Percentiles rank a stretch among this genome's conserved stretches.
These are phyloP conservation scores for Tromatobia lineatoria DNA, from an alignment of 2,888 invertebrate genomes.

Conservation along the genomic window DNA sequence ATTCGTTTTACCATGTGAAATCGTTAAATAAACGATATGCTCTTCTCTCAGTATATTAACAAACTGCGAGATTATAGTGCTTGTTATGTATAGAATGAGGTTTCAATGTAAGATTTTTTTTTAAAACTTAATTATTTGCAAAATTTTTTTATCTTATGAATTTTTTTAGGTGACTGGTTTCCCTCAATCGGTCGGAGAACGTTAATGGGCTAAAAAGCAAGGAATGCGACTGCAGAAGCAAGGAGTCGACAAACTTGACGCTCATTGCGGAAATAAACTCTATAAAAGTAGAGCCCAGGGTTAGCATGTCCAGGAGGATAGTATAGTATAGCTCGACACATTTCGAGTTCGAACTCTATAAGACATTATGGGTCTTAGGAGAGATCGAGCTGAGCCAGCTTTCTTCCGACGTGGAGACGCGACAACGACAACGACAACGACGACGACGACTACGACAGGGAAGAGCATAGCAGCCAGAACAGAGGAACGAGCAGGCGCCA, in stretches of 20 bases:
- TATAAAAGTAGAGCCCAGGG: background rate
- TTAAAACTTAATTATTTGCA: no score
- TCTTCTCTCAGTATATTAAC: no score
- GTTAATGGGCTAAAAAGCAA: background rate
- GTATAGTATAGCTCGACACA: conserved; percentile 4
- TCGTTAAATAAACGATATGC: no score
- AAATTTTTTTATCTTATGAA: no score
- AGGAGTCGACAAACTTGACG: background rate
- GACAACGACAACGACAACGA: conserved; percentile 56
- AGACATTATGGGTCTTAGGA: conserved; percentile 36
- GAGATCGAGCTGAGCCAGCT: conserved; percentile 51
- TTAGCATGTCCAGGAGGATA: background rate
- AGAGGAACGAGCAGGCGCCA: conserved; percentile 82
- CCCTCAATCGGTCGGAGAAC: no score
- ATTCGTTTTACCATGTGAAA: no score
- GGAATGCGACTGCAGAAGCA: background rate
- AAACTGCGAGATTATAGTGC: no score
- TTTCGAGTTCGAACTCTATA: conserved; percentile 27
- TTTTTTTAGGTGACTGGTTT: no score
- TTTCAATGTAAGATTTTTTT: no score
- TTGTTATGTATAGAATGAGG: no score
- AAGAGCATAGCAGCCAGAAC: conserved; percentile 61
- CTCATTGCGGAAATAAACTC: conserved; percentile 31
- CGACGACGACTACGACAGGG: conserved; percentile 39
- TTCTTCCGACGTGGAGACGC: conserved; percentile 55